Evolutionary conservation across 2,797 vertebrate species (phyloP), one percentile per base, ranked within the genome.

Genomic region (Lutjanus argentimaculatus): DNA sequence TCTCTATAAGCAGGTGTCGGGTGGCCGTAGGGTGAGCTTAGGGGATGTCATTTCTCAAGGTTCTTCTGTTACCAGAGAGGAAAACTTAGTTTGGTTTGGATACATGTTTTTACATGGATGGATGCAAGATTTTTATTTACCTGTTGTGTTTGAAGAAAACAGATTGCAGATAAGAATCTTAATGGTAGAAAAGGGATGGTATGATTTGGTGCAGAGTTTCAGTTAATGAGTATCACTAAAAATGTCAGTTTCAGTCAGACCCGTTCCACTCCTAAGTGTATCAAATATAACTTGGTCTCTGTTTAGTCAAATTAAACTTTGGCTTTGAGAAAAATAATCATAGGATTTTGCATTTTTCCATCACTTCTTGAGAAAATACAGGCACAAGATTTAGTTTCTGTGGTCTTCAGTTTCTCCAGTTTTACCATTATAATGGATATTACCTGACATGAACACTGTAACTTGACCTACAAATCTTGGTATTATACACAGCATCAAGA

Each of bases 1-100:
- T 91, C 91, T 93, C 81, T 81, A 67, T 87, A 87, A 91, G 87
- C 80, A 90, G 89, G 90, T 92, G 91, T 92, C 76, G 53, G 90
- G 80, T 89, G 75, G 83, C 88, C 11, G 71, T 75, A 79, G 86
- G 72, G 73, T 85, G 73, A 88, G 75, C 52, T 88, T 42, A 71
- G 66, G 73, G 79, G 83, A 89, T 88, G 85, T 65, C 49, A 84
- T 89, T 92, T 90, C 85, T 91, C 85, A 90, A 90, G 83, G 84
- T 88, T 88, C 88, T 89, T 91, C 58, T 84, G 79, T 89, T 90
- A 88, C 90, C 67, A 79, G 14, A 79, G 62, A 82, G 72, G 22
- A 19, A 77, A 85, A 67, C 73, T 72, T 63, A 53, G 51, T 84
- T 86, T 64, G 36, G 71, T 79, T 83, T 76, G 25, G 65, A 80